These are phyloP conservation scores for Tribolium castaneum DNA, from an alignment of 1,140 invertebrate species.

Conservation along the genomic window DNA sequence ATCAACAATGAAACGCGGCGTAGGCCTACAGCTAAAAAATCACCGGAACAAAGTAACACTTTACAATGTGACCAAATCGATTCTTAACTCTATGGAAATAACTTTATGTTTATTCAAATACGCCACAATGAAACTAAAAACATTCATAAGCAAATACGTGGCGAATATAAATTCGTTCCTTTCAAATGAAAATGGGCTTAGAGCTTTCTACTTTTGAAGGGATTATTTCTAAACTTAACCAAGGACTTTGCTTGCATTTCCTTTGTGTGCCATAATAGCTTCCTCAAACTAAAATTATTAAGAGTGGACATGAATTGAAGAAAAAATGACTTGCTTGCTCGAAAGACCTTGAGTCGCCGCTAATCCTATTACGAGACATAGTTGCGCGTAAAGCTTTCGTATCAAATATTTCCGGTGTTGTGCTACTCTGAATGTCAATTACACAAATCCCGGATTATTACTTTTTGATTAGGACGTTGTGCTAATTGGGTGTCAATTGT, in stretches of 20 bases:
- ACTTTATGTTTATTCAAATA: slow-evolving; percentile 29
- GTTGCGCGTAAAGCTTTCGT: not conserved
- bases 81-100: slow-evolving; percentile 17
- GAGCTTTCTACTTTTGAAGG: not conserved
- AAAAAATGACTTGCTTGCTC: not conserved
- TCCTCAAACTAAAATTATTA: not conserved
- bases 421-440: not conserved
- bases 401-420: not conserved
- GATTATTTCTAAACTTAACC: slow-evolving; percentile 10
- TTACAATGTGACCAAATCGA: slow-evolving; percentile 2
- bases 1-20: not conserved
- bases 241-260: not conserved
- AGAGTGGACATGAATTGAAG: not conserved
- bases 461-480: not conserved
- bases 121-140: slow-evolving; percentile 17
- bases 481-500: not conserved
- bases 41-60: not conserved
- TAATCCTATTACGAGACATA: not conserved
- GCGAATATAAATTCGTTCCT: slow-evolving; percentile 12
- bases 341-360: not conserved
- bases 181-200: slow-evolving; percentile 18
- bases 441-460: not conserved
- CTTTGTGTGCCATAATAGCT: slow-evolving; percentile 11
- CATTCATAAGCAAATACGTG: slow-evolving; percentile 30
- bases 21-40: not conserved